Conservation (phyloP, 2,113 vertebrate genomes). For the Aspiorhynchus laticeps region DNA sequence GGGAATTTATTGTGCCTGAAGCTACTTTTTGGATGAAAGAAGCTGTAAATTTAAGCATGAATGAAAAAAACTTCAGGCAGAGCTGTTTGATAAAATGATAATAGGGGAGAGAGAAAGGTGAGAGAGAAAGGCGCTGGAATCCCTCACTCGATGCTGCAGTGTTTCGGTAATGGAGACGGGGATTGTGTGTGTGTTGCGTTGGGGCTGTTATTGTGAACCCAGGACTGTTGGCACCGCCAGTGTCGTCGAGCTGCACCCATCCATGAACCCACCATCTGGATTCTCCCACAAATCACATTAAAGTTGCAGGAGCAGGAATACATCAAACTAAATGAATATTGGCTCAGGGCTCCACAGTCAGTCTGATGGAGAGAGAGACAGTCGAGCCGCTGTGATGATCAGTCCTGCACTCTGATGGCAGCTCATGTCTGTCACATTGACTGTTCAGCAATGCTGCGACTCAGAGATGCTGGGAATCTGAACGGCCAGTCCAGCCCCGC, state of each 20-base stretch:
- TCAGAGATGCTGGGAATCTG: neutral
- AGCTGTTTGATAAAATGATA: neutral
- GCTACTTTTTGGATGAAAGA: neutral
- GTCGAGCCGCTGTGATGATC: constrained; percentile 29
- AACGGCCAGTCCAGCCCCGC: neutral
- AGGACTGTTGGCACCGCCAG: constrained; percentile 72
- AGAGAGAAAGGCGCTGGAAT: neutral
- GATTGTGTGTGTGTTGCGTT: neutral
- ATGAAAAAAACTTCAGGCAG: neutral
- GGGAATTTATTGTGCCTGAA: neutral
- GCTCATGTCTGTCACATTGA: neutral
- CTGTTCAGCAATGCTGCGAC: neutral
- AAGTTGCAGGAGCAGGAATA: constrained; percentile 81
- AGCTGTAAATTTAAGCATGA: neutral
- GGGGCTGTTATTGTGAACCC: constrained; percentile 74
- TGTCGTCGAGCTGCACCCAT: constrained; percentile 77
- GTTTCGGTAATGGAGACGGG: neutral
- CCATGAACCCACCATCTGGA: constrained; percentile 83
- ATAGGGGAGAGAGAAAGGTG: neutral
- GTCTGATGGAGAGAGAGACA: constrained; percentile 48
- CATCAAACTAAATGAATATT: constrained; percentile 83
- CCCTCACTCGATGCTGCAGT: neutral
- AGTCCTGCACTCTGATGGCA: constrained; percentile 63
- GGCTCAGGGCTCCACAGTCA: constrained; percentile 71
- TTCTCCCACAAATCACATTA: constrained; percentile 83